phyloP scores from a whole-genome alignment of 2,797 vertebrate genomes.

The Harpagifer antarcticus region DNA sequence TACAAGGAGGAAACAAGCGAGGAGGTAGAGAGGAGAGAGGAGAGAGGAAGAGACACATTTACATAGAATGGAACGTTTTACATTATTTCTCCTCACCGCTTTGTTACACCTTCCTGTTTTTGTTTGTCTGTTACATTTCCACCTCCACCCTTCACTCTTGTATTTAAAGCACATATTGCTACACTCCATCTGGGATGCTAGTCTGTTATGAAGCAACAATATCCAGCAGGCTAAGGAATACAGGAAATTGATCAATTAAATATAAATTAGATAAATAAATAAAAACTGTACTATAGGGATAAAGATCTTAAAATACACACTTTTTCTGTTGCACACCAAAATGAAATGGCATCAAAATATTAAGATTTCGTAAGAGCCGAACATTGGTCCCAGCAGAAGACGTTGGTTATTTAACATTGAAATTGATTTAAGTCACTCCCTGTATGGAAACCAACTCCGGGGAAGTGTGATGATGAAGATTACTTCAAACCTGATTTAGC shows the following conservation, averaged over 20 bases:
- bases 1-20: slow-evolving; percentile 65
- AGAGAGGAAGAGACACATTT: slow-evolving; percentile 75
- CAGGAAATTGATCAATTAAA: neutral
- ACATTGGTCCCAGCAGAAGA: neutral
- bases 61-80: slow-evolving; percentile 62
- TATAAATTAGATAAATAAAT: neutral
- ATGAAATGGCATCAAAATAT: neutral
- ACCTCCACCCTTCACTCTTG: neutral
- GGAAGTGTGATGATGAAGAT: neutral
- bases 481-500: neutral
- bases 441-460: neutral
- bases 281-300: neutral
- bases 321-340: neutral
- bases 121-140: neutral
- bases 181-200: neutral
- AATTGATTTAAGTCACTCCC: neutral
- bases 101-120: slow-evolving; percentile 1
- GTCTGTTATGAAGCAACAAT: neutral
- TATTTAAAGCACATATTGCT: neutral
- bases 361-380: neutral
- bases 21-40: slow-evolving; percentile 63
- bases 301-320: neutral
- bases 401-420: neutral
- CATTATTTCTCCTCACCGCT: slow-evolving; percentile 17
- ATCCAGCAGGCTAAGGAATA: neutral